phyloP scores from a whole-genome alignment of 2,888 invertebrate species.

The Yponomeuta malinellus region DNA sequence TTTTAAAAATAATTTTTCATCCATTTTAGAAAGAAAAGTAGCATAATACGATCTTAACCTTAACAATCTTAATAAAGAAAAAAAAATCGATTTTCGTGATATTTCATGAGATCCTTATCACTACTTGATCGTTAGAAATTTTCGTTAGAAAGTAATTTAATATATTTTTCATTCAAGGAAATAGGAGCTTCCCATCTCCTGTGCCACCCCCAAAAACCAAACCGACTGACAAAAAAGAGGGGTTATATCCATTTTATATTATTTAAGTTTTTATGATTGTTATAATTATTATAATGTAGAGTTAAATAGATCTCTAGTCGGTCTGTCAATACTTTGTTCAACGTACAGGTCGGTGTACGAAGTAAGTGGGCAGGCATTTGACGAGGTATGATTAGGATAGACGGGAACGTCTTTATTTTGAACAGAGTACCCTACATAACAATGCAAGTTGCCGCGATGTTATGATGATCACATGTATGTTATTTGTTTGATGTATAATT shows the following conservation, averaged over 20 bases:
- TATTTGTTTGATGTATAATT: slow-evolving; percentile 71
- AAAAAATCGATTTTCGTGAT: too few relatives aligned
- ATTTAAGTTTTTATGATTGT: slow-evolving; percentile 6
- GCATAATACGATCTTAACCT: too few relatives aligned
- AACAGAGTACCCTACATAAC: slow-evolving; percentile 25
- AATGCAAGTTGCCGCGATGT: slow-evolving; percentile 65
- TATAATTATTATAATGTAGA: slow-evolving; percentile 22
- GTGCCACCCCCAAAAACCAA: background rate
- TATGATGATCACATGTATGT: slow-evolving; percentile 60
- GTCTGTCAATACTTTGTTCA: slow-evolving; percentile 33
- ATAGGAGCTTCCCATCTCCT: background rate
- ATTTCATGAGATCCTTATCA: too few relatives aligned
- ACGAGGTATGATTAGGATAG: background rate
- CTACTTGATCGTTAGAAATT: too few relatives aligned
- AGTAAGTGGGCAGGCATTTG: background rate
- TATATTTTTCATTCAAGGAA: too few relatives aligned
- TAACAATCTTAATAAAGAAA: too few relatives aligned
- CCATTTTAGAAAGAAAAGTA: too few relatives aligned
- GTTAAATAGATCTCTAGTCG: slow-evolving; percentile 59
- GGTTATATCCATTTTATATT: slow-evolving; percentile 1
- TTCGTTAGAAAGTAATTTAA: too few relatives aligned
- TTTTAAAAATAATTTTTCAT: too few relatives aligned
- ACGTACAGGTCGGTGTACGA: background rate
- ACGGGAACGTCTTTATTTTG: background rate
- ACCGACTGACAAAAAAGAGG: background rate